Percentiles rank a stretch among this genome's conserved stretches.
Evolutionary conservation across 2,888 invertebrate species (phyloP).

Genomic region (Lasioglossum lativentre): DNA sequence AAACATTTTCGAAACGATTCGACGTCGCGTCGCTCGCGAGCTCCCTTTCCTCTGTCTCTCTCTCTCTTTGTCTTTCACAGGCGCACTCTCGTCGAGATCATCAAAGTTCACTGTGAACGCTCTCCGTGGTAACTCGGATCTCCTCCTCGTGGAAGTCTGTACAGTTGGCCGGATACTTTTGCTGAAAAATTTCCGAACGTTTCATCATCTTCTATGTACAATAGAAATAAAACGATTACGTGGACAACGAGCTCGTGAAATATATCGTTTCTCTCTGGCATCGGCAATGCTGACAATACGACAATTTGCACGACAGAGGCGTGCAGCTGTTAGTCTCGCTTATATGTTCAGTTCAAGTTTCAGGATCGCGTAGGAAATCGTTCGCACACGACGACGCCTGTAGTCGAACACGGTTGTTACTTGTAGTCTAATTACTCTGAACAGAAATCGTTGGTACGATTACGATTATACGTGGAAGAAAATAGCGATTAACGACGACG

Average conservation of each 20-base stretch:
- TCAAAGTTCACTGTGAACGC: slow-evolving; percentile 93
- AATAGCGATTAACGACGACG: too few relatives aligned
- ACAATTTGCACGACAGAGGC: not conserved
- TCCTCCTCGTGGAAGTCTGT: slow-evolving; percentile 93
- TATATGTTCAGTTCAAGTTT: not conserved
- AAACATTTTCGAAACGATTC: slow-evolving; percentile 10
- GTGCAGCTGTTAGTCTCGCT: not conserved
- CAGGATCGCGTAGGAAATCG: not conserved
- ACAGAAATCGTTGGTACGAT: too few relatives aligned
- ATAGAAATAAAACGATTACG: not conserved
- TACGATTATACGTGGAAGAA: too few relatives aligned
- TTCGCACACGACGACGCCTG: not conserved
- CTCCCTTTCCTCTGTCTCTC: not conserved
- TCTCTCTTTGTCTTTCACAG: slow-evolving; percentile 43
- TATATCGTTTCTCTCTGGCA: not conserved
- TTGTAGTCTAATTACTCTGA: not conserved
- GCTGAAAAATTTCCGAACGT: slow-evolving; percentile 83
- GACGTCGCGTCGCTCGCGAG: not conserved
- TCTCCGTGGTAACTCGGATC: slow-evolving; percentile 92
- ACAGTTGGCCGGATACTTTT: slow-evolving; percentile 90
- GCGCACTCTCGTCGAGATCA: slow-evolving; percentile 84
- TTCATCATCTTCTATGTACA: not conserved
- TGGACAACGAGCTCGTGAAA: not conserved
- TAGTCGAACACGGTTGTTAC: not conserved
- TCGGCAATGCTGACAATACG: not conserved